Percentiles rank a stretch among this genome's conserved stretches.
These are phyloP conservation scores for Crossocerus cetratus DNA, from an alignment of 2,888 invertebrate species.

Conservation along the genomic window DNA sequence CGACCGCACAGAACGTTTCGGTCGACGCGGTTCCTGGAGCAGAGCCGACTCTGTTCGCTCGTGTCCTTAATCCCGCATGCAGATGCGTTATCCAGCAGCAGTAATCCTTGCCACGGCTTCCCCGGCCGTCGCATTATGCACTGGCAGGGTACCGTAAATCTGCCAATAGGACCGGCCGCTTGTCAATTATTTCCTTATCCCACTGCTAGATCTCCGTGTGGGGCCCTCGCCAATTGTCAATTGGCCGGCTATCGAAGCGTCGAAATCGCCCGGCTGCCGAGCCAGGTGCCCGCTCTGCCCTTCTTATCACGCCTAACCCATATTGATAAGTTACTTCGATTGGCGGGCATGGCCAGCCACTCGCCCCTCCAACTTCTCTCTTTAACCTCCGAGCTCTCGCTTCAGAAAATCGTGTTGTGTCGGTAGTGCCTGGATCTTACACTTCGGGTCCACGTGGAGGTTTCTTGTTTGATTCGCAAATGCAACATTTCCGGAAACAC, in stretches of 20 bases:
- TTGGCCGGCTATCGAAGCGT: constrained; percentile 32
- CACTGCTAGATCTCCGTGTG: constrained; percentile 39
- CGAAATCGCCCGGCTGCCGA: constrained; percentile 21
- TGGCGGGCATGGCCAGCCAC: not conserved
- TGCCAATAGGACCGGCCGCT: constrained; percentile 36
- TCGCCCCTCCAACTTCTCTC: not conserved
- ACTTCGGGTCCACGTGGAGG: no score
- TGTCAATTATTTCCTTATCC: constrained; percentile 52
- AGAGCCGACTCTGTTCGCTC: not conserved
- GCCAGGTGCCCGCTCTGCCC: constrained; percentile 31
- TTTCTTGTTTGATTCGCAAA: no score
- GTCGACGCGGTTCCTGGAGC: constrained; percentile 43
- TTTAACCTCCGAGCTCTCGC: no score
- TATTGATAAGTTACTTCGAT: constrained; percentile 27
- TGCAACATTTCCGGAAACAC: no score
- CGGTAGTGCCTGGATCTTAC: no score
- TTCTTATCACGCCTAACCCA: constrained; percentile 35
- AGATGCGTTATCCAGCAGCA: constrained; percentile 45
- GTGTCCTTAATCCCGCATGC: constrained; percentile 48
- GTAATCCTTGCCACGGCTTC: constrained; percentile 25
- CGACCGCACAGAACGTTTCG: constrained; percentile 45
- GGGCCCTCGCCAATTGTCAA: constrained; percentile 39
- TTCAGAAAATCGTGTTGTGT: no score
- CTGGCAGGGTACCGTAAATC: constrained; percentile 44
- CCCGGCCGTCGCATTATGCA: constrained; percentile 38